These are phyloP conservation scores for Drosophila mojavensis DNA, from an alignment of 1,140 invertebrate genomes.

Conservation along the genomic window DNA sequence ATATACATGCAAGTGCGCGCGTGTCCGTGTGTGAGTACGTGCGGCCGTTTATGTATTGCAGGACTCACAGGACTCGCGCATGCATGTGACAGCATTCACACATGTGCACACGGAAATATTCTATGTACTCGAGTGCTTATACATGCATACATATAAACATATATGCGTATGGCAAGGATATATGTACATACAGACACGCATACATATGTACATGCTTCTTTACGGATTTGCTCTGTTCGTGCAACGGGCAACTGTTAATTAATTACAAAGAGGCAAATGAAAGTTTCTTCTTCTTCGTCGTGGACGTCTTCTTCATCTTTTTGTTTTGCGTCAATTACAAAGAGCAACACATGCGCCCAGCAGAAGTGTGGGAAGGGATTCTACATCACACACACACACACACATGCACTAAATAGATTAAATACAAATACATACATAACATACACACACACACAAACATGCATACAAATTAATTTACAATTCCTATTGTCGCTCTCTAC, in stretches of 20 bases:
- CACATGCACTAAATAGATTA: neutral
- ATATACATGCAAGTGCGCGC: neutral
- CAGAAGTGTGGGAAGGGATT: neutral
- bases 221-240: conserved; percentile 18
- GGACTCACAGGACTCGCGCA: conserved; percentile 49
- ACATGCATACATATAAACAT: conserved; percentile 5
- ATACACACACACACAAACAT: neutral
- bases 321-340: conserved; percentile 45
- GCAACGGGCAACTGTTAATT: conserved; percentile 55
- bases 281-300: conserved; percentile 52
- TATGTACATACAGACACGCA: neutral
- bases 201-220: neutral
- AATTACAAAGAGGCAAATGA: conserved; percentile 73
- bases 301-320: conserved; percentile 12
- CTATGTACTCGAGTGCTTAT: conserved; percentile 8
- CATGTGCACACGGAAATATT: conserved; percentile 49
- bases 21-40: conserved; percentile 13
- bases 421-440: neutral
- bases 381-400: neutral
- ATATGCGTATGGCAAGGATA: neutral
- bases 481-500: neutral
- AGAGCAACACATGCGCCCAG: neutral
- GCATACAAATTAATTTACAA: neutral
- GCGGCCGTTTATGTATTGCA: conserved; percentile 57
- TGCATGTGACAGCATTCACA: conserved; percentile 37